Base-by-base conservation (phyloP, 2,797 vertebrate species). In the Lepilemur ruficaudatus region DNA sequence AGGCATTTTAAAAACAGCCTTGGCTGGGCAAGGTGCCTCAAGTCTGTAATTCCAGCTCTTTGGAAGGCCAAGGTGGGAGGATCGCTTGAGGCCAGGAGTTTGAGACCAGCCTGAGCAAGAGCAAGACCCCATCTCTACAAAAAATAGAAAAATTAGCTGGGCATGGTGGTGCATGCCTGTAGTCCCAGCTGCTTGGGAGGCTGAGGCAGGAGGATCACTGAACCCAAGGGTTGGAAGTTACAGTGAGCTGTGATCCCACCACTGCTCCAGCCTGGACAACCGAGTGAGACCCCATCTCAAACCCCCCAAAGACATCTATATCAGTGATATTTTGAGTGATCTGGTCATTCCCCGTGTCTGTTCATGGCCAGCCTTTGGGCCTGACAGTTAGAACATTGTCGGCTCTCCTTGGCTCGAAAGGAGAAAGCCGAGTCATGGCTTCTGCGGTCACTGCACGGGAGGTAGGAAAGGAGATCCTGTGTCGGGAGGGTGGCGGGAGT, bases 301-400 rank as follows among this genome's bases (percentile, higher is more conserved):
- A 17, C 1, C 17, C 32, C 32, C 15, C 17, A 0, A 32, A 63
- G 20, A 65, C 32, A n/a, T n/a, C 63, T 65, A 32, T 57, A 30
- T 17, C 9, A 13, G 28, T 0, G 0, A 28, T 23, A 1, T 7
- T 63, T 28, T 1, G 13, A 75, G 30, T 65, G 63, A 4, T 43
- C 79, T 67, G n/a, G 12, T 5, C 25, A 1, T 46, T 48, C 46
- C 10, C 67, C 3, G 1, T 48, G n/a, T 43, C 78, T 30, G 32
- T 22, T 72, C 38, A 17, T 11, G 15, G 38, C 43, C 10, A 0
- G 35, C 8, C 18, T 84, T 72, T 25, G 84, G 55, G 28, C 32
- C 35, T 25, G 25, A 25, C 55, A 23, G 35, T 55, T 57, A 9
- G 30, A 23, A 14, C 28, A 0, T 14, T 22, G 7, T 35, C 0